phyloP scores from a whole-genome alignment of 2,888 invertebrate species.

The Papilio gigon region DNA sequence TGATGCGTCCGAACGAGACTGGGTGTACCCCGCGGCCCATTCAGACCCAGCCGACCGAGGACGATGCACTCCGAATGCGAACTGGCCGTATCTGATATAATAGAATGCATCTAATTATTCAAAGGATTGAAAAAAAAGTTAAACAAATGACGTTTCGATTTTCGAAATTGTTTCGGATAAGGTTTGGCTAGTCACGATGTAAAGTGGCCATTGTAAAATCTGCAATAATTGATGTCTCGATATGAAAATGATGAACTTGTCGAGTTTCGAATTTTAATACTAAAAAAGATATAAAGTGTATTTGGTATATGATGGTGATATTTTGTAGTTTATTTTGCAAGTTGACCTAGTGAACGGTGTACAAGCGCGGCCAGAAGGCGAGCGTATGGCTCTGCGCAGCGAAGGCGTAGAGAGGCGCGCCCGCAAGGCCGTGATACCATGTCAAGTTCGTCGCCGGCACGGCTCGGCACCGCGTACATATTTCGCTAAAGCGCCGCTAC shows the following conservation, averaged over 20 bases:
- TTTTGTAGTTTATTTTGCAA: not conserved
- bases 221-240: too few species aligned
- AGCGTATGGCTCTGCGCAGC: slow-evolving; percentile 3
- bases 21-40: slow-evolving; percentile 55
- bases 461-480: slow-evolving; percentile 66
- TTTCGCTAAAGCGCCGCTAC: slow-evolving; percentile 78
- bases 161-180: not conserved
- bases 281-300: not conserved
- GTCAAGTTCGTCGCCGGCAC: slow-evolving; percentile 76
- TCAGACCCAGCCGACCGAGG: slow-evolving; percentile 63
- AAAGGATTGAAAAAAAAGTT: slow-evolving; percentile 16
- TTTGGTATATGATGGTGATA: not conserved
- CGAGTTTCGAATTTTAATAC: too few species aligned
- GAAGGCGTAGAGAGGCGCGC: too few species aligned
- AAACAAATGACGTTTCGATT: not conserved
- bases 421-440: slow-evolving; percentile 67
- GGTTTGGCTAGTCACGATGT: not conserved
- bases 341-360: not conserved
- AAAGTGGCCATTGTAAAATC: not conserved
- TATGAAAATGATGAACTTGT: not conserved
- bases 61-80: slow-evolving; percentile 40
- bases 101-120: slow-evolving; percentile 33
- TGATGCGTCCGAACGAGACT: slow-evolving; percentile 59
- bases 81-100: slow-evolving; percentile 39
- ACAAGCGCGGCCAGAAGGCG: slow-evolving; percentile 15